Conservation (phyloP, 2,113 vertebrate species). For the Dasypus novemcinctus region DNA sequence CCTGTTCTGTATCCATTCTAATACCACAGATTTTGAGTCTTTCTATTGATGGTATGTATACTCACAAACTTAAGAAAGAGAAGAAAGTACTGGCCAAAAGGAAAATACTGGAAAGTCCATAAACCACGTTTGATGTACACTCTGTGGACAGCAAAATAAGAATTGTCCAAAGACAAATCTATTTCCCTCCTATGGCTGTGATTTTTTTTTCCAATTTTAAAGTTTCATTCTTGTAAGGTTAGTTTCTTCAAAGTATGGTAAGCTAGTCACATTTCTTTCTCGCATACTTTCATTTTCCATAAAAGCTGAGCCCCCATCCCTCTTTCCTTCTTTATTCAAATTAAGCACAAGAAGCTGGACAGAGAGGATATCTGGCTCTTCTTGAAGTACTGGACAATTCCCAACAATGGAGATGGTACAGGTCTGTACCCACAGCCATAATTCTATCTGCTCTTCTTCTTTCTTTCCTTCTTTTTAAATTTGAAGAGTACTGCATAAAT, state of each 20-base stretch:
- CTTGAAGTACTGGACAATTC: fast-evolving
- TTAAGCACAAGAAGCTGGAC: background rate
- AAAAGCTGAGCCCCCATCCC: background rate
- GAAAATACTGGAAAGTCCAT: background rate
- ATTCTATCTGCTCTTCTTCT: background rate
- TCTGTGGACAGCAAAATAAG: background rate
- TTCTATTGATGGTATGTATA: background rate
- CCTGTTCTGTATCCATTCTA: background rate
- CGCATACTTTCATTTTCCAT: background rate
- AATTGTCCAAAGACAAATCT: background rate
- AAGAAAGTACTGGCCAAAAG: background rate
- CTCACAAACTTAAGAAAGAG: background rate
- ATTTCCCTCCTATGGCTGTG: background rate
- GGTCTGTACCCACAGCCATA: background rate
- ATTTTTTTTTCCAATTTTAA: background rate
- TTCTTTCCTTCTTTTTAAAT: background rate
- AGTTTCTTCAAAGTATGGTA: background rate
- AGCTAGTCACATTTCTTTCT: background rate
- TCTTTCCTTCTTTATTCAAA: background rate
- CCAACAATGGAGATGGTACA: background rate
- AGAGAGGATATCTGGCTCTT: background rate
- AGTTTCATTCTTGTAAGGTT: background rate
- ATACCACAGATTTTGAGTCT: background rate
- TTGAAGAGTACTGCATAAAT: background rate
- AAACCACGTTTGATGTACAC: background rate